Evolutionary conservation across 2,113 vertebrate species (phyloP).

Genomic region (Actinemys pallida): DNA sequence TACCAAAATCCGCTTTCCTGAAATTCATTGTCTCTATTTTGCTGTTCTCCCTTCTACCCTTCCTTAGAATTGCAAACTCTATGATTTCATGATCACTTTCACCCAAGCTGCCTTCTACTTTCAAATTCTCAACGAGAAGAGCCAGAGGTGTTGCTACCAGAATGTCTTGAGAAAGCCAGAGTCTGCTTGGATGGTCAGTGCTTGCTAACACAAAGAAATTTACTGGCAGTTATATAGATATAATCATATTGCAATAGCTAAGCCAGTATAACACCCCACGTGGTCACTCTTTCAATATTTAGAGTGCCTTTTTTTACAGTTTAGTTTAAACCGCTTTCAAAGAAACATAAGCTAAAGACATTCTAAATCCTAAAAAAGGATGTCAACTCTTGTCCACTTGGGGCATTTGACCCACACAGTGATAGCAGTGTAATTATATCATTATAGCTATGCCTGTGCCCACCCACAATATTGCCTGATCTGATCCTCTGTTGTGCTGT

Average conservation of each 20-base stretch:
- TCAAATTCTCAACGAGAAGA: no score
- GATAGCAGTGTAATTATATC: not conserved
- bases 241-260: no score
- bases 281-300: not conserved
- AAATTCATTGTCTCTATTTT: no score
- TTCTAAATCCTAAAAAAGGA: not conserved
- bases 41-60: no score
- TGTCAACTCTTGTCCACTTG: not conserved
- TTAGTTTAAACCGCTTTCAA: not conserved
- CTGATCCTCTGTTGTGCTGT: not conserved
- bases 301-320: not conserved
- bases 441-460: not conserved
- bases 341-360: rapidly evolving
- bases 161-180: not conserved
- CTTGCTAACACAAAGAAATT: not conserved
- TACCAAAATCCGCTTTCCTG: no score
- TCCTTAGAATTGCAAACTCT: no score
- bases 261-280: no score
- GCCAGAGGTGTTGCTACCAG: not conserved
- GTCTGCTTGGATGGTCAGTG: not conserved
- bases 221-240: no score
- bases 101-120: no score
- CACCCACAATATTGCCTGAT: not conserved
- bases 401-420: rapidly evolving
- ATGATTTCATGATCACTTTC: no score